These are phyloP conservation scores for Rhinatrema bivittatum DNA, from an alignment of 2,797 vertebrate genomes.

Conservation along the genomic window DNA sequence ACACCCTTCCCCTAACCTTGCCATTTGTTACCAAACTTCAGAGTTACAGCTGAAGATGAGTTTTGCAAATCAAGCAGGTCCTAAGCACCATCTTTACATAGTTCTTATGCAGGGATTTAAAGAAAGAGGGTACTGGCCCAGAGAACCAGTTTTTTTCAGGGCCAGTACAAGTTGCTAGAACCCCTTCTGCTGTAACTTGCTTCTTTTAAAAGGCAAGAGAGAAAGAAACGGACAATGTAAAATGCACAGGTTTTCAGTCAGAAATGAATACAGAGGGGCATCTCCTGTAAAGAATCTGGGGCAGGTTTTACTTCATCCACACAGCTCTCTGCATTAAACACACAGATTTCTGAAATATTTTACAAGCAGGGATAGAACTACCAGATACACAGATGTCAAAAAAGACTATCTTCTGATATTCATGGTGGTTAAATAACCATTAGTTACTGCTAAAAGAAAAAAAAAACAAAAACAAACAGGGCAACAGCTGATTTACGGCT, in stretches of 20 bases:
- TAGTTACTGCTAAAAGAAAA: slow-evolving; percentile 51
- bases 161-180: no score
- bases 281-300: slow-evolving; percentile 48
- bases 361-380: slow-evolving; percentile 61
- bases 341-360: slow-evolving; percentile 55
- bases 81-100: no score
- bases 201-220: no score
- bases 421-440: slow-evolving; percentile 56
- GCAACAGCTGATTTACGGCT: no score
- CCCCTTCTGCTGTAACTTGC: no score
- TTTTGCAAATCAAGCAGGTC: no score
- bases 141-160: no score
- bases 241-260: slow-evolving; percentile 28
- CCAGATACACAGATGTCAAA: slow-evolving; percentile 55
- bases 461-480: slow-evolving; percentile 13
- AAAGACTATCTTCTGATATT: slow-evolving; percentile 53
- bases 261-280: slow-evolving; percentile 46
- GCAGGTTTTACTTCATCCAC: slow-evolving; percentile 43
- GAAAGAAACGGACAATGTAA: slow-evolving; percentile 6
- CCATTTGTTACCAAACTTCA: no score
- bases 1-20: no score
- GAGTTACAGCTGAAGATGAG: no score
- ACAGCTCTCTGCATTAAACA: slow-evolving; percentile 60
- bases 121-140: no score
- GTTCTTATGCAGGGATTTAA: no score